A percentile compares a stretch with the other conserved stretches of the same genome.
phyloP scores from a whole-genome alignment of 2,888 invertebrate species.

The Polietes domitor region DNA sequence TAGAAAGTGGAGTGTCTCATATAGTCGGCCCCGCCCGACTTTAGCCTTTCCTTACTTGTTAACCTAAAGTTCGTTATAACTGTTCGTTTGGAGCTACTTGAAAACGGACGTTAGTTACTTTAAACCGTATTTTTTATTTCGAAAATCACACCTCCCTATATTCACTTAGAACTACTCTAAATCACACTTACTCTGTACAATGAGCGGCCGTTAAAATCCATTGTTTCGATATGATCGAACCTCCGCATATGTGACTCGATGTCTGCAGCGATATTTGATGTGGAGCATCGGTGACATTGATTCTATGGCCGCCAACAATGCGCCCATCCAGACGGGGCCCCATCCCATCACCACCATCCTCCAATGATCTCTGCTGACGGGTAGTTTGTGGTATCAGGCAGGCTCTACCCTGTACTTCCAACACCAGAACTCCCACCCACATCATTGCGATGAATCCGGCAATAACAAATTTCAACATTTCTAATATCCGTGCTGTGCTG shows the following conservation, averaged over 20 bases:
- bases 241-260: constrained; percentile 78
- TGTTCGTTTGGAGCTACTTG: no score
- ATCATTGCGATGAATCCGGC: neutral
- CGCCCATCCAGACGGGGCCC: constrained; percentile 79
- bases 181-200: constrained; percentile 79
- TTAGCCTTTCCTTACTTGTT: no score
- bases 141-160: no score
- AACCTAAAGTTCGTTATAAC: no score
- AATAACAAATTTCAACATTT: constrained; percentile 31
- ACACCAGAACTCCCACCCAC: neutral
- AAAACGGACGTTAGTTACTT: no score
- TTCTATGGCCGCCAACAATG: constrained; percentile 79
- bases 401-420: neutral
- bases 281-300: constrained; percentile 80
- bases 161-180: no score
- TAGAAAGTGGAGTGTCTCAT: no score
- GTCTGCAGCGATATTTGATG: constrained; percentile 79
- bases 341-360: neutral
- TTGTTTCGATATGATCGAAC: constrained; percentile 77
- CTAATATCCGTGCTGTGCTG: neutral
- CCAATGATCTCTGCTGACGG: constrained; percentile 32
- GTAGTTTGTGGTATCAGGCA: constrained; percentile 50
- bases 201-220: constrained; percentile 80
- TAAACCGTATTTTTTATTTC: no score
- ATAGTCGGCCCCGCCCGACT: no score